Percentiles rank a stretch among this genome's conserved stretches.
These are phyloP conservation scores for Cheilosia variabilis DNA, from an alignment of 2,888 invertebrate genomes.

Conservation along the genomic window DNA sequence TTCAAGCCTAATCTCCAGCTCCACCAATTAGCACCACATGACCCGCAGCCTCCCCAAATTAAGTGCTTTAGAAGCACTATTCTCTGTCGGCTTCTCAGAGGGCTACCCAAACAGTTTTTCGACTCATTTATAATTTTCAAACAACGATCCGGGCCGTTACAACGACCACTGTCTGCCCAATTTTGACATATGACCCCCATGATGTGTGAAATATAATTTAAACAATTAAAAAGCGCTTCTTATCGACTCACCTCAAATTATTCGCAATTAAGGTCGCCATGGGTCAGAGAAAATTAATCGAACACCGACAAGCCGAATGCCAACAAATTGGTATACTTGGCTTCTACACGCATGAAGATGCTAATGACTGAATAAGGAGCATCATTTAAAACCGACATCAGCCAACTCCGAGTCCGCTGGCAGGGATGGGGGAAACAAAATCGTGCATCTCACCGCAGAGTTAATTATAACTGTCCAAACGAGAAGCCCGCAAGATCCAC, in stretches of 20 bases:
- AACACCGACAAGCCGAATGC: not conserved
- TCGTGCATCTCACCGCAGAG: conserved; percentile 44
- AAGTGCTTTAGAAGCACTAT: no score
- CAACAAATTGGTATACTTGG: conserved; percentile 33
- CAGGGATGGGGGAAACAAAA: not conserved
- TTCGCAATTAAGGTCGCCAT: conserved; percentile 28
- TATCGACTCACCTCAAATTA: conserved; percentile 44
- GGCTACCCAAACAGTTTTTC: no score
- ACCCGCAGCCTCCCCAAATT: no score
- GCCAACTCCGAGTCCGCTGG: not conserved
- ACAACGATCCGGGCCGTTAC: no score
- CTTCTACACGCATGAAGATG: conserved; percentile 44
- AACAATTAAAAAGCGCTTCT: conserved; percentile 21
- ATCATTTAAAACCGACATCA: conserved; percentile 7
- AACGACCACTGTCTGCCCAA: no score
- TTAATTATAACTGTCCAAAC: conserved; percentile 66
- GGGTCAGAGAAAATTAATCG: conserved; percentile 6
- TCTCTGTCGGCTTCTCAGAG: no score
- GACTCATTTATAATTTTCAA: no score
- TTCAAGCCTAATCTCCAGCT: no score
- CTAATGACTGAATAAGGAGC: conserved; percentile 50
- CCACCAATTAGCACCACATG: no score
- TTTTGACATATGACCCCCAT: no score
- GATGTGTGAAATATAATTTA: not conserved
- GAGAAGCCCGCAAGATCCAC: conserved; percentile 41